These are phyloP conservation scores for Lathronympha strigana DNA, from an alignment of 2,888 invertebrate genomes.

Conservation along the genomic window DNA sequence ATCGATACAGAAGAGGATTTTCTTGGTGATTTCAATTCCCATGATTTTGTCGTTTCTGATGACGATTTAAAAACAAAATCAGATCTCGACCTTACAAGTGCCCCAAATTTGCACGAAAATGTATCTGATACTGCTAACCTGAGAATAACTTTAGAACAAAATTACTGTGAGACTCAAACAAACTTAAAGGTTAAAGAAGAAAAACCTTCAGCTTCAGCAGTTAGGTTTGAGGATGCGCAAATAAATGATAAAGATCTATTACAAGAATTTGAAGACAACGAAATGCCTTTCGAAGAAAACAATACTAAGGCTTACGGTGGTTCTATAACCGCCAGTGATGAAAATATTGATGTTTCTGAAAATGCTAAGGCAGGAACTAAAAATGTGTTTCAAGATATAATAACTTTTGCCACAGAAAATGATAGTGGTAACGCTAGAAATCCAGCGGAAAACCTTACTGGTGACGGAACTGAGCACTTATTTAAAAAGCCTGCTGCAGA, in stretches of 20 bases:
- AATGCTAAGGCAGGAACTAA: constrained; percentile 50
- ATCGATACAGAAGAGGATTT: background rate
- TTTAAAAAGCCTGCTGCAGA: constrained; percentile 7
- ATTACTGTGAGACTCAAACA: background rate
- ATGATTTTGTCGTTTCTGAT: background rate
- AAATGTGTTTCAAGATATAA: constrained; percentile 52
- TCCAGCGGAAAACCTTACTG: background rate
- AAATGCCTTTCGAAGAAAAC: constrained; percentile 33
- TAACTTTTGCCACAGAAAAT: background rate
- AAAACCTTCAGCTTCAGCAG: constrained; percentile 46
- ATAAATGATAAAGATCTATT: constrained; percentile 38
- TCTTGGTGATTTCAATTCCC: background rate
- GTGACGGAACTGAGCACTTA: background rate
- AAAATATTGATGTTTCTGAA: constrained; percentile 55
- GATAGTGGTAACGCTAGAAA: background rate
- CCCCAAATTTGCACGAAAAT: background rate
- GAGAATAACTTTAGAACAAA: background rate
- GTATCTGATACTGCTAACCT: background rate
- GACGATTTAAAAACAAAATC: background rate
- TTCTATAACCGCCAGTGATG: constrained; percentile 62
- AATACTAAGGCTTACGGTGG: constrained; percentile 43
- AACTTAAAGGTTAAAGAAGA: constrained; percentile 48
- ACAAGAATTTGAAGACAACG: constrained; percentile 46
- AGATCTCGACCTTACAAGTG: constrained; percentile 33
- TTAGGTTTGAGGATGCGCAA: constrained; percentile 20